A percentile compares a stretch with the other conserved stretches of the same genome.
Conservation (phyloP, 2,888 invertebrate species). For the Pachycephus smyrnensis region DNA sequence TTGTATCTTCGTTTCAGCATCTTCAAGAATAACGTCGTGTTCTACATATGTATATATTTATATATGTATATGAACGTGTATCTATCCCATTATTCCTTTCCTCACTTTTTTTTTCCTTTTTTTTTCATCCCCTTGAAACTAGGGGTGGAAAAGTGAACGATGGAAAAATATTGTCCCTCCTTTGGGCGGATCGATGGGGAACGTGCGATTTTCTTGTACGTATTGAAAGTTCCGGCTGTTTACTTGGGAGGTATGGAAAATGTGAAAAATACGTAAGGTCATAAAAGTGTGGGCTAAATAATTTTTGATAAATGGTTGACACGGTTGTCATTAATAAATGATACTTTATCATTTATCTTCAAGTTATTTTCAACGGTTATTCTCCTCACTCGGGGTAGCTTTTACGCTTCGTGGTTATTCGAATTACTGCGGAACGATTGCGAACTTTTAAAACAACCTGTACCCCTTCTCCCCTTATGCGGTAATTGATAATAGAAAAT, state of each 20-base stretch:
- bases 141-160: constrained; percentile 18
- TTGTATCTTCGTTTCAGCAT: constrained; percentile 8
- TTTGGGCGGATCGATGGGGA: neutral
- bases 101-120: constrained; percentile 12
- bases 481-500: constrained; percentile 49
- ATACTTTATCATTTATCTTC: neutral
- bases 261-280: neutral
- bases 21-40: constrained; percentile 14
- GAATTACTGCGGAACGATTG: neutral
- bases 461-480: constrained; percentile 23
- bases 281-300: neutral
- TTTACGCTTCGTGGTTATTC: neutral
- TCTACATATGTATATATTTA: constrained; percentile 18
- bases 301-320: neutral
- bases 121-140: constrained; percentile 10
- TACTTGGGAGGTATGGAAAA: neutral
- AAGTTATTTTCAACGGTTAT: neutral
- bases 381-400: neutral
- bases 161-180: neutral
- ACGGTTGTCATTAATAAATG: neutral
- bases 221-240: neutral
- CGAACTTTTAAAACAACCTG: constrained; percentile 33
- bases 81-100: constrained; percentile 5
- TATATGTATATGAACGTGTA: constrained; percentile 1
- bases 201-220: neutral